phyloP scores from a whole-genome alignment of 1,140 invertebrate genomes.

The Drosophila tsacasi region DNA sequence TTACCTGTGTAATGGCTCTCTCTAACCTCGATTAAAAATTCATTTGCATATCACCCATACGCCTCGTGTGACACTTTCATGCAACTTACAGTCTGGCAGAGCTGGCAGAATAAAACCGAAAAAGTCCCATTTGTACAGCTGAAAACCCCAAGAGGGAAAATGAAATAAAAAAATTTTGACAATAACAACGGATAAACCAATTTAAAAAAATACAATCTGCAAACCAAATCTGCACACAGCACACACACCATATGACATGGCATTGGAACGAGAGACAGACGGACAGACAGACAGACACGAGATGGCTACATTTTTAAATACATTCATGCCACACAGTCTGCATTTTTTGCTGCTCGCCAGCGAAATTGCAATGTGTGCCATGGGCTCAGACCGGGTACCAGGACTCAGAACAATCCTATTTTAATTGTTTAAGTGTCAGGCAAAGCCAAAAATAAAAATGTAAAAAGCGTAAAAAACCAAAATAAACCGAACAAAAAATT shows the following conservation, averaged over 20 bases:
- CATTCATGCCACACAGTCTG: constrained; percentile 36
- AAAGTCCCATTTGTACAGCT: constrained; percentile 19
- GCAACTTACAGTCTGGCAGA: constrained; percentile 20
- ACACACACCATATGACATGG: constrained; percentile 18
- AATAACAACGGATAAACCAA: constrained; percentile 57
- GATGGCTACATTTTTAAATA: constrained; percentile 57
- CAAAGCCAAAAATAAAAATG: constrained; percentile 55
- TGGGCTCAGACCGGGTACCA: constrained; percentile 16
- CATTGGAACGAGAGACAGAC: constrained; percentile 20
- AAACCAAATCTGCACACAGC: constrained; percentile 40
- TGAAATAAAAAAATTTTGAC: constrained; percentile 29
- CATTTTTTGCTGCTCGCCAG: constrained; percentile 14
- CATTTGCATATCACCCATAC: constrained; percentile 57
- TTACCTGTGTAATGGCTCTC: constrained; percentile 40
- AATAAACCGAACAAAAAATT: constrained; percentile 21
- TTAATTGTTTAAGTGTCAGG: constrained; percentile 56
- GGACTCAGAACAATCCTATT: constrained; percentile 44
- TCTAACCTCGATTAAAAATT: constrained; percentile 46
- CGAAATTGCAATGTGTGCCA: constrained; percentile 38
- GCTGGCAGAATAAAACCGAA: constrained; percentile 20
- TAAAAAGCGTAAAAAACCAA: constrained; percentile 1
- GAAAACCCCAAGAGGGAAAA: constrained; percentile 28
- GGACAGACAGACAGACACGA: constrained; percentile 8
- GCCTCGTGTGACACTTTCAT: constrained; percentile 39
- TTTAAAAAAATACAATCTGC: constrained; percentile 59